These are phyloP conservation scores for Echinarachnius parma DNA, from an alignment of 53 echinoderm and acorn worm species.

Conservation along the genomic window DNA sequence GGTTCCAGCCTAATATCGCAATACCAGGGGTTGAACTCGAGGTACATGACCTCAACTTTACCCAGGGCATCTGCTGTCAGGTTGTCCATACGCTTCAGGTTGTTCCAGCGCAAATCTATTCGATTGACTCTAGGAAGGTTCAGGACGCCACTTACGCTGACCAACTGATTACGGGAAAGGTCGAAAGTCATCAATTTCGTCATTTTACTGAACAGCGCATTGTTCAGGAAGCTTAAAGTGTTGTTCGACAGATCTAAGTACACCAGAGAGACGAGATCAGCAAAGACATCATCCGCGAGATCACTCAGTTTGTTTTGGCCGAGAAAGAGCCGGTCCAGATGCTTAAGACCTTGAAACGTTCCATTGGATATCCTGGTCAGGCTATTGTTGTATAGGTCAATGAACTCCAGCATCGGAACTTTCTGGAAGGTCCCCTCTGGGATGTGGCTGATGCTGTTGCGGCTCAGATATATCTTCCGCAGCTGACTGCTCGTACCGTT, in stretches of 20 bases:
- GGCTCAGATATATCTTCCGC: conserved; percentile 5
- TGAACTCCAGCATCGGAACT: conserved; percentile 14
- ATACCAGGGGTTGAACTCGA: conserved; percentile 29
- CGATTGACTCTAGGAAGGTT: background rate
- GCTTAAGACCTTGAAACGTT: background rate
- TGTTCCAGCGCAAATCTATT: conserved; percentile 11
- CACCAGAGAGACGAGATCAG: background rate
- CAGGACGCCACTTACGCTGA: background rate
- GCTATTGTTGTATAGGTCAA: conserved; percentile 18
- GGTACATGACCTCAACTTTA: background rate
- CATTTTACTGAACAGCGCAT: background rate
- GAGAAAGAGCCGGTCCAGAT: conserved; percentile 9
- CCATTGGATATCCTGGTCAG: background rate
- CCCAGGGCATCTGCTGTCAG: background rate
- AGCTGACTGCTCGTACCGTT: conserved; percentile 7
- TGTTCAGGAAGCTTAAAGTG: background rate
- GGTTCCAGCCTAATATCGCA: conserved; percentile 40
- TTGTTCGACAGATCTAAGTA: conserved; percentile 33
- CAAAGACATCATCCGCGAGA: conserved; percentile 1
- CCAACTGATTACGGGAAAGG: conserved; percentile 2
- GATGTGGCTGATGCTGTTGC: background rate
- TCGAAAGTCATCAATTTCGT: background rate
- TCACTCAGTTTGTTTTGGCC: conserved; percentile 13
- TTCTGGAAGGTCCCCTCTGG: conserved; percentile 9
- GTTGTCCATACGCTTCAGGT: background rate